Evolutionary conservation across 1,140 invertebrate species (phyloP).

Genomic region (Portunus trituberculatus): DNA sequence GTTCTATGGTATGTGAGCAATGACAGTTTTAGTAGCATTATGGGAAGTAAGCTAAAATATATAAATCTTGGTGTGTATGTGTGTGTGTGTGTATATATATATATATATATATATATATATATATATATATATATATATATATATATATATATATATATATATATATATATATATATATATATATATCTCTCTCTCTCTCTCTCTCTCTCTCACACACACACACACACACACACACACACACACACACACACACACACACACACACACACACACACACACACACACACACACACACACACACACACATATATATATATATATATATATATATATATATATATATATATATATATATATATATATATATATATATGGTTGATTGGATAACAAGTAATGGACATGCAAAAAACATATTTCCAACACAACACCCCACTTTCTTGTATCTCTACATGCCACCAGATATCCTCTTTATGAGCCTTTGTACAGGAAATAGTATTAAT

Average conservation of each 20-base stretch:
- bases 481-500: slow-evolving; percentile 3
- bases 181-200: no score
- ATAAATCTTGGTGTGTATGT: slow-evolving; percentile 46
- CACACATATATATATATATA: slow-evolving; percentile 27
- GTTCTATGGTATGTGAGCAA: slow-evolving; percentile 55
- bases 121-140: no score
- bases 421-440: slow-evolving; percentile 52
- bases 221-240: no score
- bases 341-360: background rate
- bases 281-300: no score
- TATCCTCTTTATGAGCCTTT: background rate
- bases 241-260: no score
- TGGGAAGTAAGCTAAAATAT: slow-evolving; percentile 56
- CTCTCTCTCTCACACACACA: no score
- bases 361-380: slow-evolving; percentile 37
- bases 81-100: background rate
- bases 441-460: slow-evolving; percentile 40
- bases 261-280: no score
- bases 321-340: slow-evolving; percentile 27
- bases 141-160: no score
- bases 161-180: no score
- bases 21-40: slow-evolving; percentile 61
- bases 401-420: slow-evolving; percentile 68
- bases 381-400: slow-evolving; percentile 62
- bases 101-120: no score